These are phyloP conservation scores for Spodoptera picta DNA, from an alignment of 2,888 invertebrate genomes.

Conservation along the genomic window DNA sequence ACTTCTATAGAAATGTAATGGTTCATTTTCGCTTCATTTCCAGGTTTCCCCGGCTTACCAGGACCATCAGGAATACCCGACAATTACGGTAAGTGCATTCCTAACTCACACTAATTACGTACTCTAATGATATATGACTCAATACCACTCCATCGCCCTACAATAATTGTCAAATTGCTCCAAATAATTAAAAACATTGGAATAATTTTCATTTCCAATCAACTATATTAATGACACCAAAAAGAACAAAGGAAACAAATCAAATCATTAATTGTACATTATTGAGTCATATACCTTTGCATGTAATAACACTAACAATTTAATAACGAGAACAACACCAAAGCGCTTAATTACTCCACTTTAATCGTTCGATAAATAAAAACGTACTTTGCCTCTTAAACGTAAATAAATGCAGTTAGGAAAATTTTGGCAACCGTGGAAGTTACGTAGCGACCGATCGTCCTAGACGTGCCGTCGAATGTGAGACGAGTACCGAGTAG, in stretches of 20 bases:
- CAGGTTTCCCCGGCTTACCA: slow-evolving; percentile 92
- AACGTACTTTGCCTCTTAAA: slow-evolving; percentile 58
- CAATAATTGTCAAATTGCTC: slow-evolving; percentile 54
- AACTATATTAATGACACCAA: slow-evolving; percentile 64
- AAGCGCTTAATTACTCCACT: slow-evolving; percentile 69
- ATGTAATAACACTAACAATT: slow-evolving; percentile 82
- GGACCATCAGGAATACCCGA: slow-evolving; percentile 96
- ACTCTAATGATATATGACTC: slow-evolving; percentile 69
- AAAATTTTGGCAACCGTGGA: slow-evolving; percentile 56
- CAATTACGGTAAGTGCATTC: slow-evolving; percentile 92
- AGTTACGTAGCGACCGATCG: slow-evolving; percentile 55
- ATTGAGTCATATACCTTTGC: slow-evolving; percentile 78
- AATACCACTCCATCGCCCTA: slow-evolving; percentile 56
- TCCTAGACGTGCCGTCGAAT: slow-evolving; percentile 44
- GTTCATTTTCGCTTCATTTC: slow-evolving; percentile 62
- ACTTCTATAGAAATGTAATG: too few species aligned
- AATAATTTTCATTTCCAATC: slow-evolving; percentile 66
- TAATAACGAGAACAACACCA: slow-evolving; percentile 76
- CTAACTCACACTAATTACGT: slow-evolving; percentile 59
- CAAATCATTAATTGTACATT: slow-evolving; percentile 80
- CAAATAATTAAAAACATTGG: slow-evolving; percentile 67
- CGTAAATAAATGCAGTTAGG: slow-evolving; percentile 47
- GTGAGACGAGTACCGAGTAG: slow-evolving; percentile 44
- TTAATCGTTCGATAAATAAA: slow-evolving; percentile 62
- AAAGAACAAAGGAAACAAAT: slow-evolving; percentile 65